Percentiles rank a stretch among this genome's conserved stretches.
These are phyloP conservation scores for Sebastes fasciatus DNA, from an alignment of 2,113 vertebrate genomes.

Conservation along the genomic window DNA sequence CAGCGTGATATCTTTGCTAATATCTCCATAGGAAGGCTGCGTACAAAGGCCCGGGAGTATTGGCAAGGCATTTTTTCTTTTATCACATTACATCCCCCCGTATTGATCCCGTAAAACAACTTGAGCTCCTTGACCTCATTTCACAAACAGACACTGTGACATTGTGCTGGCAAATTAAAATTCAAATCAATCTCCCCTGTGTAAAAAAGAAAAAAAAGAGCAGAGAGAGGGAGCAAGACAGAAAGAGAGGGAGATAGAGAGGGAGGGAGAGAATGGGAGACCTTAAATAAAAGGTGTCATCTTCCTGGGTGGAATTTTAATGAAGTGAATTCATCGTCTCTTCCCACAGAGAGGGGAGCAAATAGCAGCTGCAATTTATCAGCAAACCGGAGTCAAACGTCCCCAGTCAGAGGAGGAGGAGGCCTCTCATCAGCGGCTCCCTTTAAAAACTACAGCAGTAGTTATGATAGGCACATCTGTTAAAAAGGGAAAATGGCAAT, in stretches of 20 bases:
- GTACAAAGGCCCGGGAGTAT: not conserved
- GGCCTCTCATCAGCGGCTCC: conserved; percentile 17
- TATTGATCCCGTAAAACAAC: conserved; percentile 67
- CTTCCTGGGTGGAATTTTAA: conserved; percentile 63
- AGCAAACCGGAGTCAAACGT: conserved; percentile 45
- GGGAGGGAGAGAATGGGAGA: conserved; percentile 25
- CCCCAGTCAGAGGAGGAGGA: conserved; percentile 17
- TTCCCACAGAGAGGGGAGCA: conserved; percentile 37
- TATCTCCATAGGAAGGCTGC: conserved; percentile 20
- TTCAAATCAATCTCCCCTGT: conserved; percentile 59
- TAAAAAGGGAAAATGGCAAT: conserved; percentile 5
- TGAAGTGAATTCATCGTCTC: conserved; percentile 60
- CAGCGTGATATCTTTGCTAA: conserved; percentile 17
- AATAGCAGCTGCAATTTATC: conserved; percentile 57
- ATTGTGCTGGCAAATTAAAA: conserved; percentile 70
- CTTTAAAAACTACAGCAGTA: conserved; percentile 16
- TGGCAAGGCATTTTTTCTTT: conserved; percentile 28
- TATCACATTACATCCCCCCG: conserved; percentile 43
- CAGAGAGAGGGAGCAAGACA: conserved; percentile 12
- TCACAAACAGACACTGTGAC: conserved; percentile 60
- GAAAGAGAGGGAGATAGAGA: not conserved
- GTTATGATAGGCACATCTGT: conserved; percentile 2
- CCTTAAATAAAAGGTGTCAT: conserved; percentile 70
- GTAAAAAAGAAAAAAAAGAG: conserved; percentile 44
- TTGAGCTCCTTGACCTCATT: conserved; percentile 65